Conservation (phyloP, 2,888 invertebrate genomes). For the Xestia rhomboidea region DNA sequence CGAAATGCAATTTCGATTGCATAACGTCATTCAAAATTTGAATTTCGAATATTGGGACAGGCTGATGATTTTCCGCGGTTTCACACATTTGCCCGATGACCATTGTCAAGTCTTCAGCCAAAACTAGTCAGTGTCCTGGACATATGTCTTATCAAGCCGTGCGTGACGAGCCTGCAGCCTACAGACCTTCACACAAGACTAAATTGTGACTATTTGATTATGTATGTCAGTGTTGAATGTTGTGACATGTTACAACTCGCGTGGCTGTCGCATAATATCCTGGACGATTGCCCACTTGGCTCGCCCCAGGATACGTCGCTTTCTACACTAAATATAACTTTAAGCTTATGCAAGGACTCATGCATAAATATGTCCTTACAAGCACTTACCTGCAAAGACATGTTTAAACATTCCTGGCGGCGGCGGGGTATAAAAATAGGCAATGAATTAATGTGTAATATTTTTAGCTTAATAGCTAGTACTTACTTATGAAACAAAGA, state of each 20-base stretch:
- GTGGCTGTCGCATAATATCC: slow-evolving; percentile 53
- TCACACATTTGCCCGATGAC: not conserved
- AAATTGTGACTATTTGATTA: slow-evolving; percentile 50
- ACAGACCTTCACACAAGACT: slow-evolving; percentile 39
- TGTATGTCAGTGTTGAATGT: slow-evolving; percentile 52
- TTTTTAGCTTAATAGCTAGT: slow-evolving; percentile 1
- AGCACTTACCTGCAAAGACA: slow-evolving; percentile 30
- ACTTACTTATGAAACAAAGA: not conserved
- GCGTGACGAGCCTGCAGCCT: slow-evolving; percentile 38
- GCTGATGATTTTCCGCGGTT: not conserved
- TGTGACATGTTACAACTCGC: slow-evolving; percentile 41
- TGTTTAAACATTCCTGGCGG: slow-evolving; percentile 43
- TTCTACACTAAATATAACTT: slow-evolving; percentile 61
- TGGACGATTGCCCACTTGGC: slow-evolving; percentile 63
- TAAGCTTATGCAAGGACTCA: slow-evolving; percentile 51
- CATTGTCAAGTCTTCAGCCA: not conserved
- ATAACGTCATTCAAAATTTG: not conserved
- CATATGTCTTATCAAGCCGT: slow-evolving; percentile 35
- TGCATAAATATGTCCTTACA: slow-evolving; percentile 52
- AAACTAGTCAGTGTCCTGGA: slow-evolving; percentile 22
- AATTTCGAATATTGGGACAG: not conserved
- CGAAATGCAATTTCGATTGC: not conserved
- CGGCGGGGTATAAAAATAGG: slow-evolving; percentile 23
- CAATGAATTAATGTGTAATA: slow-evolving; percentile 17
- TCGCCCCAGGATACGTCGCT: slow-evolving; percentile 55